These are phyloP conservation scores for Talpa occidentalis DNA, from an alignment of 2,113 vertebrate genomes.

Conservation along the genomic window DNA sequence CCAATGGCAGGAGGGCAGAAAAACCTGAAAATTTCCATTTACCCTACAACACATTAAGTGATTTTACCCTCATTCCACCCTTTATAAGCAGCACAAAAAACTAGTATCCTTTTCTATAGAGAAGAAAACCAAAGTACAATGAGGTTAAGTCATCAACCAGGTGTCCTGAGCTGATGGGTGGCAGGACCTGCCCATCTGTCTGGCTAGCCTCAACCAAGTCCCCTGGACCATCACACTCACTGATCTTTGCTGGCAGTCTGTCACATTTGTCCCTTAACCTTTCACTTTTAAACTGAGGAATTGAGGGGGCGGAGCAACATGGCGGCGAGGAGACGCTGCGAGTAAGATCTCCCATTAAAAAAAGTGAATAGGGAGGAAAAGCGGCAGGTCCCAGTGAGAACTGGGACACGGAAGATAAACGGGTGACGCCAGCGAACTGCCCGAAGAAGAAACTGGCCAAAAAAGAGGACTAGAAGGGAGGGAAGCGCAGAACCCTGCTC, in stretches of 20 bases:
- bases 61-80: background rate
- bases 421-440: too few relatives aligned
- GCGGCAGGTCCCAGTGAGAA: too few relatives aligned
- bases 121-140: background rate
- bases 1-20: too few relatives aligned
- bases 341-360: too few relatives aligned
- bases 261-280: background rate
- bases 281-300: background rate
- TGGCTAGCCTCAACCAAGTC: background rate
- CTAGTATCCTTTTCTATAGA: background rate
- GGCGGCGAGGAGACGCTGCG: too few relatives aligned
- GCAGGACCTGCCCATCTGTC: accelerated
- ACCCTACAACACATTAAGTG: background rate
- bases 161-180: background rate
- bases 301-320: too few relatives aligned
- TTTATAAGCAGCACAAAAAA: background rate
- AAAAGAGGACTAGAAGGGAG: too few relatives aligned
- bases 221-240: background rate
- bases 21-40: too few relatives aligned
- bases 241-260: background rate
- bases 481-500: too few relatives aligned
- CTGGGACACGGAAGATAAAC: too few relatives aligned
- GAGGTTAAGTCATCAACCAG: background rate
- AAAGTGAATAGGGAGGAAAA: too few relatives aligned
- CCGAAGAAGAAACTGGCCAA: too few relatives aligned